Evolutionary conservation across 2,797 vertebrate genomes (phyloP).

Genomic region (Myotis daubentonii): DNA sequence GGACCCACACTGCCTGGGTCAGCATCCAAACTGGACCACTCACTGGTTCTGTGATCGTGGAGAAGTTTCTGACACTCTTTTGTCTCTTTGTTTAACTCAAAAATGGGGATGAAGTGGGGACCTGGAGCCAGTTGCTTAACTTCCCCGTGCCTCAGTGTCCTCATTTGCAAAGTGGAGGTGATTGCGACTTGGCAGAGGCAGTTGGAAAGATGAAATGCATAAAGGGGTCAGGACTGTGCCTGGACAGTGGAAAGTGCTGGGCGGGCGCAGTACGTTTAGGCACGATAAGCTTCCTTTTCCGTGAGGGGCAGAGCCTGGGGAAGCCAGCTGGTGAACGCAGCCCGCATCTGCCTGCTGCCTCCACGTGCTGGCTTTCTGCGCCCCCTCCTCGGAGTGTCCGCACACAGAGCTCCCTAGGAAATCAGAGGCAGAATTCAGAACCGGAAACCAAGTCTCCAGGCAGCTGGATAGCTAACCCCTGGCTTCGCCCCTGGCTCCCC

Average conservation of each 20-base stretch:
- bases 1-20: neutral
- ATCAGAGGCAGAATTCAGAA: neutral
- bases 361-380: fast-evolving
- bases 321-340: fast-evolving
- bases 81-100: neutral
- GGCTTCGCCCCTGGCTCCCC: neutral
- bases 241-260: neutral
- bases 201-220: neutral
- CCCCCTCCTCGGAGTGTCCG: neutral
- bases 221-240: neutral
- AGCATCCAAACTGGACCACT: neutral
- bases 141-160: neutral
- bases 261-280: neutral
- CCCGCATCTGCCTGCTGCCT: neutral
- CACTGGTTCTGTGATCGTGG: neutral
- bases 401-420: neutral
- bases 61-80: neutral
- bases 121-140: neutral
- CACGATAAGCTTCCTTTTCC: neutral
- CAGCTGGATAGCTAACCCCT: neutral
- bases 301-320: neutral
- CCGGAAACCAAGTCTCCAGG: neutral
- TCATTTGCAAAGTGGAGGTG: neutral
- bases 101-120: neutral
- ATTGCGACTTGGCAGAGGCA: neutral